phyloP scores from a whole-genome alignment of 2,113 vertebrate genomes.

The Gymnobelideus leadbeateri region DNA sequence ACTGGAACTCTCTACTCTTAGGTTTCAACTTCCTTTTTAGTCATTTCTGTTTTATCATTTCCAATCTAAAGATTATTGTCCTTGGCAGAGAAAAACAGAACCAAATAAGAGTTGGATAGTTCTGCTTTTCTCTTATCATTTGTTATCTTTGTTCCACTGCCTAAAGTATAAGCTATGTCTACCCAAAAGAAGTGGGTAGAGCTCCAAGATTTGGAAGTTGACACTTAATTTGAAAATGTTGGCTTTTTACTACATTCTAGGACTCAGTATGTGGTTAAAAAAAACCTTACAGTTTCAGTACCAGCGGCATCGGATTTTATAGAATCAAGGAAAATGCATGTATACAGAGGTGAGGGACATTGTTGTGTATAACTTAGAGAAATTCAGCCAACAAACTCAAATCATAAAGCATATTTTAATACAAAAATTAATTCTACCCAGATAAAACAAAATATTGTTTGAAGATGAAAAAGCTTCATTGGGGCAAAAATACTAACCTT shows the following conservation, averaged over 20 bases:
- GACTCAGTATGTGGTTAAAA: background rate
- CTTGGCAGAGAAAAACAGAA: background rate
- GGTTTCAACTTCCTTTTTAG: background rate
- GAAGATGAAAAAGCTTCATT: background rate
- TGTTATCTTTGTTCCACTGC: background rate
- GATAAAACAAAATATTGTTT: background rate
- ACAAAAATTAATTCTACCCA: background rate
- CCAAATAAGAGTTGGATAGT: background rate
- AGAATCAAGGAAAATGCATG: background rate
- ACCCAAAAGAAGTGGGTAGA: background rate
- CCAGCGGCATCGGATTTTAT: background rate
- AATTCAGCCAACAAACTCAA: background rate
- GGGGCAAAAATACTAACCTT: background rate
- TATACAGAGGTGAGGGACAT: background rate
- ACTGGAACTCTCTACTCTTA: background rate
- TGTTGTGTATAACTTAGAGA: accelerated
- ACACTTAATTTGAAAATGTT: background rate
- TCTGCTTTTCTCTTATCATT: background rate
- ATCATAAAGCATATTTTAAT: background rate
- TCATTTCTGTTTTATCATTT: background rate
- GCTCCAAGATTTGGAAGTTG: background rate
- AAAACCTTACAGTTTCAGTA: background rate
- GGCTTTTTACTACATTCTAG: background rate
- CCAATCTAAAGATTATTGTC: background rate
- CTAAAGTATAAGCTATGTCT: background rate